phyloP scores from a whole-genome alignment of 2,888 invertebrate species.

The Mechanitis messenoides region DNA sequence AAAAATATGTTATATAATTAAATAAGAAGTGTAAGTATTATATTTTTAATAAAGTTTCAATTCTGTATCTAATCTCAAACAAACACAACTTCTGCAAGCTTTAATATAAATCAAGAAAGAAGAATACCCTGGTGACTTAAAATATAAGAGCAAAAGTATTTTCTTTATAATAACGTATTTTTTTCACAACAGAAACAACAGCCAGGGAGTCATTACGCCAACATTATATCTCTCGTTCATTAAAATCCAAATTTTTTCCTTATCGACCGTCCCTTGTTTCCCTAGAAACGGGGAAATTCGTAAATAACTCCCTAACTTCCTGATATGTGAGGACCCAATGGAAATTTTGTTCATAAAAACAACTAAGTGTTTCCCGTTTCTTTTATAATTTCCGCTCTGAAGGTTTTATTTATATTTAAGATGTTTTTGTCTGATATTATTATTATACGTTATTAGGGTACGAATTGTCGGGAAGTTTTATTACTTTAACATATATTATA shows the following conservation, averaged over 20 bases:
- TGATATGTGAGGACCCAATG: slow-evolving; percentile 25
- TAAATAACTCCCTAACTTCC: slow-evolving; percentile 27
- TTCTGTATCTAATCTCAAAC: not conserved
- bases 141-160: slow-evolving; percentile 6
- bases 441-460: slow-evolving; percentile 3
- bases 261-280: slow-evolving; percentile 27
- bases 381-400: slow-evolving; percentile 25
- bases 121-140: not conserved
- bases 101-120: not conserved
- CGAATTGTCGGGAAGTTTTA: slow-evolving; percentile 1
- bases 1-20: too few species aligned
- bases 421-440: slow-evolving; percentile 14
- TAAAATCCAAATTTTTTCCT: slow-evolving; percentile 31
- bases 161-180: slow-evolving; percentile 8
- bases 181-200: slow-evolving; percentile 15
- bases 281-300: slow-evolving; percentile 27
- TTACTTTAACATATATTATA: slow-evolving; percentile 1
- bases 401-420: slow-evolving; percentile 21
- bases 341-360: slow-evolving; percentile 27
- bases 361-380: slow-evolving; percentile 25
- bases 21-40: too few species aligned
- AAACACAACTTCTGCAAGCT: not conserved
- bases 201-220: slow-evolving; percentile 27
- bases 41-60: too few species aligned
- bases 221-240: slow-evolving; percentile 30